A percentile compares a stretch with the other conserved stretches of the same genome.
Conservation (phyloP, 2,888 invertebrate species). For the Rhingia rostrata region DNA sequence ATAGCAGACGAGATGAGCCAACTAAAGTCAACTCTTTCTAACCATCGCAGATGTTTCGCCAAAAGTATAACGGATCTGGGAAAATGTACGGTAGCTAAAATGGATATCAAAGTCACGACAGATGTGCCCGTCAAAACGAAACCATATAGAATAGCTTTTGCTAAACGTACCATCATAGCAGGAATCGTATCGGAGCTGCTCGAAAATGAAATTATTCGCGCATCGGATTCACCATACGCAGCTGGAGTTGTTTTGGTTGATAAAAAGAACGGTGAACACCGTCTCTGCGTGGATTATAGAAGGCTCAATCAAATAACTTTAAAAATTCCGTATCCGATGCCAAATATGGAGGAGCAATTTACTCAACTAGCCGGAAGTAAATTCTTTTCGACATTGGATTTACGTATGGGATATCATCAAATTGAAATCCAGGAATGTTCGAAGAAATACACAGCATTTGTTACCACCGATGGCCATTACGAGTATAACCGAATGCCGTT, state of each 20-base stretch:
- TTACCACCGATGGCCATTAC: slow-evolving; percentile 15
- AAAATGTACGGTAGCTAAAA: slow-evolving; percentile 54
- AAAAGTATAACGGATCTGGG: too few species aligned
- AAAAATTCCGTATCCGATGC: slow-evolving; percentile 57
- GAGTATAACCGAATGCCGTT: slow-evolving; percentile 36
- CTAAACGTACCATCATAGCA: slow-evolving; percentile 54
- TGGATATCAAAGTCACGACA: slow-evolving; percentile 51
- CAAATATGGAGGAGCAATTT: slow-evolving; percentile 69
- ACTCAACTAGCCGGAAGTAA: slow-evolving; percentile 49
- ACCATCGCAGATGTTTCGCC: too few species aligned
- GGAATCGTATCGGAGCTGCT: slow-evolving; percentile 56
- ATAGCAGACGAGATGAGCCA: too few species aligned
- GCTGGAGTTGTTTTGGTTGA: slow-evolving; percentile 64
- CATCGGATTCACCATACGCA: slow-evolving; percentile 67
- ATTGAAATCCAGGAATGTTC: slow-evolving; percentile 60
- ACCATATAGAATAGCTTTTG: slow-evolving; percentile 69
- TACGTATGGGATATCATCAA: slow-evolving; percentile 70
- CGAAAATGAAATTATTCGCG: slow-evolving; percentile 60
- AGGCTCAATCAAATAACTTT: slow-evolving; percentile 20
- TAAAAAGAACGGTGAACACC: slow-evolving; percentile 73
- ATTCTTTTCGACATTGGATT: slow-evolving; percentile 42
- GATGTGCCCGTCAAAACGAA: slow-evolving; percentile 36
- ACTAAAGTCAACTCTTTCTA: too few species aligned
- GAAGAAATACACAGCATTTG: slow-evolving; percentile 66
- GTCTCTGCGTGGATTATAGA: slow-evolving; percentile 56